These are phyloP conservation scores for Mongoloraphidia duomilia DNA, from an alignment of 2,888 invertebrate genomes.

Conservation along the genomic window DNA sequence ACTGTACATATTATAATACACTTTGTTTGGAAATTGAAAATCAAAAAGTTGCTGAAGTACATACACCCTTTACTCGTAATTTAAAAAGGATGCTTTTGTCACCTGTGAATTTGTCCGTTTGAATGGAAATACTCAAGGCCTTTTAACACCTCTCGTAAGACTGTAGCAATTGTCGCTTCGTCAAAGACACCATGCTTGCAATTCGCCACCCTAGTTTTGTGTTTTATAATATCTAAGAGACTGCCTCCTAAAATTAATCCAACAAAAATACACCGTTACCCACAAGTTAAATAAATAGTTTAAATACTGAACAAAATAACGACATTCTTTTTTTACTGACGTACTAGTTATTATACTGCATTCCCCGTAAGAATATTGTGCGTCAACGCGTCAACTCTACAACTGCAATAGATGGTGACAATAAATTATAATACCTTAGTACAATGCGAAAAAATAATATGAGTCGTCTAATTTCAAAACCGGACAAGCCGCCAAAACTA, in stretches of 20 bases:
- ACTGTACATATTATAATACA: too few species aligned
- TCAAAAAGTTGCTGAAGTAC: not conserved
- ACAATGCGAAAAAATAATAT: too few species aligned
- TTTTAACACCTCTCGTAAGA: slow-evolving; percentile 86
- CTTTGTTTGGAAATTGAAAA: not conserved
- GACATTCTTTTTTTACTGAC: too few species aligned
- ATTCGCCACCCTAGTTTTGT: slow-evolving; percentile 81
- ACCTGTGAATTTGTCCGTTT: slow-evolving; percentile 97
- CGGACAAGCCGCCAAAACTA: too few species aligned
- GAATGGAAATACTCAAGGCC: slow-evolving; percentile 98
- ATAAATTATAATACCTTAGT: too few species aligned
- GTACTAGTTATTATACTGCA: too few species aligned
- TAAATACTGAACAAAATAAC: too few species aligned
- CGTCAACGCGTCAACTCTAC: too few species aligned
- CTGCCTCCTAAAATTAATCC: slow-evolving; percentile 48
- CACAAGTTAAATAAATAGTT: too few species aligned
- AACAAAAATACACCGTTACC: not conserved
- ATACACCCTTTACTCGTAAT: not conserved
- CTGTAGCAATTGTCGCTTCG: slow-evolving; percentile 93
- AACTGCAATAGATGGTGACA: too few species aligned
- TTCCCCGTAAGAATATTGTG: too few species aligned
- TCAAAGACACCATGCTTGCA: slow-evolving; percentile 95
- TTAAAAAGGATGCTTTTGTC: slow-evolving; percentile 13
- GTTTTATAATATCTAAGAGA: slow-evolving; percentile 81
- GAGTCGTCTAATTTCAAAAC: too few species aligned